Percentiles rank a stretch among this genome's conserved stretches.
These are phyloP conservation scores for Meandrusa payeni DNA, from an alignment of 2,888 invertebrate genomes.

Conservation along the genomic window DNA sequence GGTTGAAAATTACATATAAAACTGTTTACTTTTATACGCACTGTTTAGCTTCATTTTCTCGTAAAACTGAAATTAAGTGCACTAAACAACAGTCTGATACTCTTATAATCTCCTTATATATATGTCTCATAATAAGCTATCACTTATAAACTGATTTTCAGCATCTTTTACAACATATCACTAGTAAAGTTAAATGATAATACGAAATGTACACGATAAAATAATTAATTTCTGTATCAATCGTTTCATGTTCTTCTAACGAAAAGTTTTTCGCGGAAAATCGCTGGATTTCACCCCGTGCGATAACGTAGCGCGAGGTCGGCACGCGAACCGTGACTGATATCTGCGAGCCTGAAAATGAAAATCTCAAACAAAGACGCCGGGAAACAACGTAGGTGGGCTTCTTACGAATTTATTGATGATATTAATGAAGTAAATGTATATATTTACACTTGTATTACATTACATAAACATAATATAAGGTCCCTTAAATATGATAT, in stretches of 20 bases:
- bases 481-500: too few relatives aligned
- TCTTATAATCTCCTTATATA: too few relatives aligned
- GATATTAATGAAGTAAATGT: too few relatives aligned
- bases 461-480: too few relatives aligned
- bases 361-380: slow-evolving; percentile 31
- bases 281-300: slow-evolving; percentile 15
- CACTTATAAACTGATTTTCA: too few relatives aligned
- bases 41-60: slow-evolving; percentile 17
- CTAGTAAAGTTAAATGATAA: too few relatives aligned
- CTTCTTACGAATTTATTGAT: not conserved
- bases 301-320: slow-evolving; percentile 43
- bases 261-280: slow-evolving; percentile 5
- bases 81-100: too few relatives aligned
- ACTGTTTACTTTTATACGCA: slow-evolving; percentile 3
- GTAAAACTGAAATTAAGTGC: too few relatives aligned
- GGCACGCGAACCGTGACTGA: slow-evolving; percentile 45
- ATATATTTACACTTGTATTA: too few relatives aligned
- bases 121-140: too few relatives aligned
- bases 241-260: not conserved
- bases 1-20: too few relatives aligned
- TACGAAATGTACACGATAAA: not conserved
- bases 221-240: not conserved
- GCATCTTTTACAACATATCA: too few relatives aligned
- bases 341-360: slow-evolving; percentile 54
- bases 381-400: slow-evolving; percentile 8